phyloP scores from a whole-genome alignment of 2,888 invertebrate species.

The Choreutis nemorana region DNA sequence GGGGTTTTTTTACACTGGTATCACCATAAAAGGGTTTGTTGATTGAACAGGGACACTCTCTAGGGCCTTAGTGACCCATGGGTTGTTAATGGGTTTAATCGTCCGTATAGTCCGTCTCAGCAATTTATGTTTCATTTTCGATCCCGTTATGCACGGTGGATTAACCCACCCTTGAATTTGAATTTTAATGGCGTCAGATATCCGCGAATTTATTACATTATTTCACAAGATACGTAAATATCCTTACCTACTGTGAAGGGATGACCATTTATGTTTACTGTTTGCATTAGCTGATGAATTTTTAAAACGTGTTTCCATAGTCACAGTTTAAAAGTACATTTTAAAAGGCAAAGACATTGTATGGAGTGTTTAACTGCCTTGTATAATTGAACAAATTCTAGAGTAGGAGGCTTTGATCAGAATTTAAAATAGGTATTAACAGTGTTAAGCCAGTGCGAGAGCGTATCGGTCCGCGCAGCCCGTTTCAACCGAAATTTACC shows the following conservation, averaged over 20 bases:
- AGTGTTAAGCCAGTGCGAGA: conserved; percentile 37
- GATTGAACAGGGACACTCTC: conserved; percentile 44
- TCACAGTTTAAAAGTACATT: no score
- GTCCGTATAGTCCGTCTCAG: conserved; percentile 50
- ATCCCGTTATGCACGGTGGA: conserved; percentile 58
- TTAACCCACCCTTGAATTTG: conserved; percentile 40
- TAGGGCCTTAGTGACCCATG: conserved; percentile 43
- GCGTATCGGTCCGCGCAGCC: conserved; percentile 40
- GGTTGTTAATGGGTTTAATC: conserved; percentile 63
- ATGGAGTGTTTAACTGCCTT: no score
- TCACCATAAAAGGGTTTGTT: conserved; percentile 45
- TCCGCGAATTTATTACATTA: no score
- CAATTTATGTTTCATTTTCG: conserved; percentile 67
- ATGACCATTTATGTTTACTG: no score
- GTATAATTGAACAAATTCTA: conserved; percentile 5
- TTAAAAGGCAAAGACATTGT: no score
- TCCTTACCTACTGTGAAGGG: no score
- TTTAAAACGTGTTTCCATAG: no score
- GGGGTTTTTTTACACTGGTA: conserved; percentile 10
- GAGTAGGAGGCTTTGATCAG: conserved; percentile 51
- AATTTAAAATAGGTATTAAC: conserved; percentile 63
- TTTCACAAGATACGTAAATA: no score
- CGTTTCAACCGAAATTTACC: conserved; percentile 23
- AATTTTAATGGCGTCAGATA: conserved; percentile 40
- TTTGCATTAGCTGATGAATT: no score